Base-by-base conservation (phyloP, 1,140 invertebrate genomes). In the Coenobita brevimanus region DNA sequence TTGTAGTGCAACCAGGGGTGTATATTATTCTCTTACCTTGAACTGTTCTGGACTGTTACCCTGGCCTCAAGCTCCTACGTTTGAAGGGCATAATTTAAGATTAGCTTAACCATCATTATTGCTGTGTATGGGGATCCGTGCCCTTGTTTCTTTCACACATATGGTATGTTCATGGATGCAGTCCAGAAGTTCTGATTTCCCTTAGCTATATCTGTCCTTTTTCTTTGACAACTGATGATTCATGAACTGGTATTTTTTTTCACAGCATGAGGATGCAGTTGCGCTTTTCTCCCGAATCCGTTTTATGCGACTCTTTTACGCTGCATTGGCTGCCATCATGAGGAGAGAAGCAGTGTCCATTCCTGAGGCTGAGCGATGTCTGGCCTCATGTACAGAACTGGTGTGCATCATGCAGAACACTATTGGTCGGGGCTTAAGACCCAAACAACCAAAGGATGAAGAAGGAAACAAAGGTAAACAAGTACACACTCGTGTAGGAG, bases 221-320 rank as follows among this genome's bases (percentile, higher is more conserved):
- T 67, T 10, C 24, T 3, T 67, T 8, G n/a, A 24, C 24, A 1
- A 17, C 64, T 24, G n/a, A n/a, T n/a, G n/a, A n/a, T n/a, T n/a
- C n/a, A n/a, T n/a, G n/a, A n/a, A n/a, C n/a, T n/a, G n/a, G n/a
- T n/a, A n/a, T 33, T 3, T 30, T 71, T 6, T 43, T 89, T 91
- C 91, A 89, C 93, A 92, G 89, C 93, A 93, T 89, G 89, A 93
- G 69, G 89, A 91, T 80, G 91, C 92, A 46, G 89, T 95, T 73
- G 97, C 96, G 1, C 92, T 98, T 4, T 96, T 96, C 91, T 94
- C 96, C 17, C 94, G 97, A 90, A 95, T 98, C 46, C 95, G 96
- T 91, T 98, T 98, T 92, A 96, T 96, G 43, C 95, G 97, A 87
- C 94, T 97, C 91, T 95, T 98, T 85, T 97, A 97, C 91, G 96